Evolutionary conservation across 2,888 invertebrate species (phyloP).

Genomic region (Tetranychus piercei): DNA sequence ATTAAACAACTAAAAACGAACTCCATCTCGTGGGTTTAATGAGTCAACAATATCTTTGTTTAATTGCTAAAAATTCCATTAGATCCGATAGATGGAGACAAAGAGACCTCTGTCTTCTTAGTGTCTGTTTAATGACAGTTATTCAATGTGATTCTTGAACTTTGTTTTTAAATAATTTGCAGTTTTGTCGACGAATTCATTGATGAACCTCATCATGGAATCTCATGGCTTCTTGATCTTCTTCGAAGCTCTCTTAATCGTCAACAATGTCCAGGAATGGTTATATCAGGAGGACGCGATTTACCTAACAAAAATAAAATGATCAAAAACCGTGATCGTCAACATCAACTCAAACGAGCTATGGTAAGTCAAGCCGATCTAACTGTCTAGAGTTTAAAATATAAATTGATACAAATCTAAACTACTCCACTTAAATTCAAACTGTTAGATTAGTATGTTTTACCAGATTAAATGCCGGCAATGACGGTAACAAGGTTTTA

Average conservation of each 20-base stretch:
- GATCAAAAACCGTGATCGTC: conserved; percentile 15
- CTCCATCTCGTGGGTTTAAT: too few relatives aligned
- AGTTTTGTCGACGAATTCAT: conserved; percentile 87
- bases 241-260: conserved; percentile 47
- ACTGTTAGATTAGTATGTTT: too few relatives aligned
- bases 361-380: conserved; percentile 17
- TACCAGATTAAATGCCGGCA: neutral
- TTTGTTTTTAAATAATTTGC: conserved; percentile 26
- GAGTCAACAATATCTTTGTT: neutral
- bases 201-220: conserved; percentile 67
- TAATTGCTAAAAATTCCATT: neutral
- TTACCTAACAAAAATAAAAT: conserved; percentile 9
- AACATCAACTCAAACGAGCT: conserved; percentile 20
- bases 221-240: conserved; percentile 61
- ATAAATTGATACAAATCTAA: neutral
- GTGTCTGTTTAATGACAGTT: neutral
- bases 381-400: neutral
- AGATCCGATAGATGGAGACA: neutral
- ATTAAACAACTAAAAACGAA: neutral
- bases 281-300: conserved; percentile 14
- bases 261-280: conserved; percentile 36
- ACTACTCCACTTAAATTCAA: too few relatives aligned
- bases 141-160: neutral
- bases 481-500: neutral
- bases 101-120: neutral